These are phyloP conservation scores for Isotomurus palustris DNA, from an alignment of 2,888 invertebrate species.

Conservation along the genomic window DNA sequence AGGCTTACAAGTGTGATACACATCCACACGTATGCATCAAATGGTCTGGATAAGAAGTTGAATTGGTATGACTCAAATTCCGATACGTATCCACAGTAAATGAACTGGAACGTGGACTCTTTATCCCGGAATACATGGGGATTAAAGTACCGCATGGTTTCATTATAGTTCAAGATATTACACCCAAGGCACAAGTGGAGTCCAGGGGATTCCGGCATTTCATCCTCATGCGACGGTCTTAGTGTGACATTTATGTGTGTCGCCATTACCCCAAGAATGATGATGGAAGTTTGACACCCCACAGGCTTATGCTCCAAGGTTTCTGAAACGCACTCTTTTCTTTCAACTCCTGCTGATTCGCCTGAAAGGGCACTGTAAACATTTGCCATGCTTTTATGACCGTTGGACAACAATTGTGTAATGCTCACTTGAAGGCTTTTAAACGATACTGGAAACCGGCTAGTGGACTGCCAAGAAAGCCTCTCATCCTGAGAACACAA, in stretches of 20 bases:
- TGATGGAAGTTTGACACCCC: neutral
- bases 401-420: neutral
- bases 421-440: neutral
- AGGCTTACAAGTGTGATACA: neutral
- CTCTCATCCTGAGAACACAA: neutral
- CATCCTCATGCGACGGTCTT: neutral
- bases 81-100: neutral
- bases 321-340: neutral
- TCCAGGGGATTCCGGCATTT: neutral
- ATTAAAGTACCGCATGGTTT: neutral
- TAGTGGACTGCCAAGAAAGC: neutral
- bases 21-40: neutral
- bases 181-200: neutral
- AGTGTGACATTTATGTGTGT: neutral
- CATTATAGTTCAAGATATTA: neutral
- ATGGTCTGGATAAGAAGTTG: neutral
- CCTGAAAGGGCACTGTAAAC: neutral
- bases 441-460: neutral
- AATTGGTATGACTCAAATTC: neutral
- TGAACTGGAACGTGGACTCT: neutral
- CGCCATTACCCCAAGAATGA: neutral
- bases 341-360: neutral
- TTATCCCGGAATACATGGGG: neutral
- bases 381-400: neutral
- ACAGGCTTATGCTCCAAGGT: neutral